Evolutionary conservation across 2,888 invertebrate genomes (phyloP), one percentile per base, ranked within the genome.

Genomic region (Philopedon plagiatum): DNA sequence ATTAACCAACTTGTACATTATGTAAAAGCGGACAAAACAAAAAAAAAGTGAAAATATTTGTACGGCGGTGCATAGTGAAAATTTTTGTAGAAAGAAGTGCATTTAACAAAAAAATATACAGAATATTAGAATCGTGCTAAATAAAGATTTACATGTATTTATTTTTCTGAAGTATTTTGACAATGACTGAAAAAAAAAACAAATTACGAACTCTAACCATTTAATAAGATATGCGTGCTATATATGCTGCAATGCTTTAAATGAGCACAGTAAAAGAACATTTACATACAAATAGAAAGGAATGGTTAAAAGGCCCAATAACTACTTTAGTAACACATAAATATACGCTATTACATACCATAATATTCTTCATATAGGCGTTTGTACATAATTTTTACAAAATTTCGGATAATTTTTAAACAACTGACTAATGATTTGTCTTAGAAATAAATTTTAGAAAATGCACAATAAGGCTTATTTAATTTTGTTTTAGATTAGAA

Each of bases 231-330:
- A 29, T 26, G 51, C 51, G 15, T 18, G 9, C 13, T 41, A 7
- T 26, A 15, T 29, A 54, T 54, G 15, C 51, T 15, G 9, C 15
- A 46, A 21, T 1, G n/a, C 11, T 21, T 46, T 46, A n/a, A 54
- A 51, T 51, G 1, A 29, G 26, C 21, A 51, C 26, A 51, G 7
- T 51, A 51, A 13, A 5, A 51, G n/a, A n/a, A n/a, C n/a, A 46
- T 18, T 26, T 26, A 49, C 13, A 19, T 8, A 51, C n/a, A 29
- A 51, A 26, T 15, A 51, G 26, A 51, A 29, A 29, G 5, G 21
- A 46, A 46, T 23, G 3, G 46, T n/a, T 46, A 23, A 29, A 51
- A 29, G 2, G 51, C 51, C 51, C 26, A 29, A 26, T 54, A 54
- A 29, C 18, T 29, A 54, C 18, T 23, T 2, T n/a, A 0, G 13